These are phyloP conservation scores for Rhabdornis inornatus DNA, from an alignment of 2,113 vertebrate species.

Conservation along the genomic window DNA sequence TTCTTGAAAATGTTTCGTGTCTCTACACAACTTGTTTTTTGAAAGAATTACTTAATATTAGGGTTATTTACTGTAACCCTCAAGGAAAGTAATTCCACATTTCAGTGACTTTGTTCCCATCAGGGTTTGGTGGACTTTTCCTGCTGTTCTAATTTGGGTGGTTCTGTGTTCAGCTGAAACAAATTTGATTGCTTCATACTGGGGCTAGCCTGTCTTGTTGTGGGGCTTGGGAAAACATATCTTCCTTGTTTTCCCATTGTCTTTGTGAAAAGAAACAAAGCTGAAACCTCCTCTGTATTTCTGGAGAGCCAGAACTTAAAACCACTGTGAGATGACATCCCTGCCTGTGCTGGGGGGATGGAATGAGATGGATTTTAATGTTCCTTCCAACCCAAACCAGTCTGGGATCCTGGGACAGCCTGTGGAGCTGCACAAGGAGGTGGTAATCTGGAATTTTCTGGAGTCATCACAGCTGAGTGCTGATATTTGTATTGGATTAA, in stretches of 20 bases:
- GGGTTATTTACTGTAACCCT: constrained; percentile 32
- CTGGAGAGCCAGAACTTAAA: not conserved
- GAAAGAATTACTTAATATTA: not conserved
- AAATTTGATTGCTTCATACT: constrained; percentile 22
- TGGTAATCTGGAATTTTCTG: not conserved
- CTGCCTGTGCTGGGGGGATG: not conserved
- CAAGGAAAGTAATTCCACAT: constrained; percentile 32
- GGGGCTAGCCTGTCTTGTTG: not conserved
- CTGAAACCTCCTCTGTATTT: not conserved
- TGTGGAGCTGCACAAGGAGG: not conserved
- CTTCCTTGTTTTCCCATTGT: not conserved
- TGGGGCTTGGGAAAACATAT: constrained; percentile 4
- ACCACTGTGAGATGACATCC: not conserved
- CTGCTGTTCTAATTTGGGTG: constrained; percentile 8
- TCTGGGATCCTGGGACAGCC: not conserved
- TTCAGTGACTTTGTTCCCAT: constrained; percentile 23
- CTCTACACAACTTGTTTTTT: not conserved
- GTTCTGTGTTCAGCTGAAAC: constrained; percentile 38
- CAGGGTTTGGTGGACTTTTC: constrained; percentile 4
- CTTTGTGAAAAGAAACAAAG: not conserved
- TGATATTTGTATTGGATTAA: not conserved
- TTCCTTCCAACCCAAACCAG: not conserved
- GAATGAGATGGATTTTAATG: not conserved
- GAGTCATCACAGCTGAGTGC: not conserved
- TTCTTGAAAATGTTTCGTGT: not conserved